phyloP scores from a whole-genome alignment of 1,140 invertebrate species.

The Caenorhabditis brenneri region DNA sequence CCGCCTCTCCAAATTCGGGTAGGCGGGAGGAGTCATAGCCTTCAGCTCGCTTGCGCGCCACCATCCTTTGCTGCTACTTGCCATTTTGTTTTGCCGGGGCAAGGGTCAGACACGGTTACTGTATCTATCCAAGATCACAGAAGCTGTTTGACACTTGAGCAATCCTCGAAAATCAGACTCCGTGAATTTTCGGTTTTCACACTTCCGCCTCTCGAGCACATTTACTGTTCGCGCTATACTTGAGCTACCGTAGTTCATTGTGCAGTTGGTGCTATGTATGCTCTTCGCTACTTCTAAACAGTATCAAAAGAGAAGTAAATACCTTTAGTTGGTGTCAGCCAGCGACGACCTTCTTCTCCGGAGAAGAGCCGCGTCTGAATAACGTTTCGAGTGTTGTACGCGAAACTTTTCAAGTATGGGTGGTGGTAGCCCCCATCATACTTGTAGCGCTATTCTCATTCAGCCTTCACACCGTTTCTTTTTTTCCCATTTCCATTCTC shows the following conservation, averaged over 20 bases:
- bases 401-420: constrained; percentile 30
- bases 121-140: not conserved
- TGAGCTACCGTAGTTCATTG: constrained; percentile 30
- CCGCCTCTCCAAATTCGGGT: constrained; percentile 2
- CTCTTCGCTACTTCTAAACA: constrained; percentile 29
- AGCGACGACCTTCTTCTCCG: constrained; percentile 26
- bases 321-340: constrained; percentile 29
- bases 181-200: not conserved
- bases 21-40: constrained; percentile 36
- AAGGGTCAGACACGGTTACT: not conserved
- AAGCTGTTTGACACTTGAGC: not conserved
- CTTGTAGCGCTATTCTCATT: not conserved
- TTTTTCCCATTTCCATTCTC: not conserved
- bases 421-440: not conserved
- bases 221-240: constrained; percentile 17
- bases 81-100: constrained; percentile 1
- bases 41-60: constrained; percentile 21
- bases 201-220: constrained; percentile 36
- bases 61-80: not conserved
- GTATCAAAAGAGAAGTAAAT: constrained; percentile 17
- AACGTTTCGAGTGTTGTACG: constrained; percentile 36
- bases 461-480: not conserved
- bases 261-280: constrained; percentile 36
- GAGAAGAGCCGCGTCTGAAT: constrained; percentile 36
- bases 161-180: not conserved